Evolutionary conservation across 2,113 vertebrate species (phyloP), one percentile per base, ranked within the genome.

Genomic region (Pseudorasbora parva): DNA sequence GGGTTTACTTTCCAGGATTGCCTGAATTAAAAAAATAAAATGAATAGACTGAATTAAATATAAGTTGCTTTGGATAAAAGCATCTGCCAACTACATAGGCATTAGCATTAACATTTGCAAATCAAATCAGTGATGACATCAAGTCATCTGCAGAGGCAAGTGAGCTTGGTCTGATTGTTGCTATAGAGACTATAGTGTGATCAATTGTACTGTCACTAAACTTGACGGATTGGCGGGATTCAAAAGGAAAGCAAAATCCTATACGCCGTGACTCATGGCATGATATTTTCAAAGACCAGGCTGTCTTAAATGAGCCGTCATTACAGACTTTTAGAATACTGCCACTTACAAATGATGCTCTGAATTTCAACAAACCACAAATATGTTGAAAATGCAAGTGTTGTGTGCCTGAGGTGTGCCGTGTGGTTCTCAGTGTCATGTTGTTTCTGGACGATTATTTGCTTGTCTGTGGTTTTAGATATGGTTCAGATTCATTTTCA

Each of bases 131-230:
- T 41, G 21, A 9, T 17, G 27, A 60, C 21, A 17, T 23, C 21
- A 43, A 43, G 56, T 60, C 56, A 60, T 33, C 74, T 15, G 25
- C 5, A 59, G 30, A 59, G 9, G 73, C 19, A 43, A 59, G 75
- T 23, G 54, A 37, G 10, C 37, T 43, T 25, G 7, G 33, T 41
- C 12, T 45, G 56, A 45, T 60, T 78, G 76, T 78, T 78, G 37
- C 56, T 60, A 78, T 60, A 78, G 76, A 78, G 76, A 78, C 76
- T 25, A 37, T 37, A 60, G 2, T 57, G 14, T 43, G 68, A 71
- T 71, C 11, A 60, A 60, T 21, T 76, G 49, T n/a, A 45, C 27
- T 78, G 56, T 45, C 37, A 60, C 76, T 41, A 78, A 78, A 78
- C 56, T 60, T 45, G 37, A 78, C 37, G 10, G 56, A 78, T 60